A percentile compares a stretch with the other conserved stretches of the same genome.
Evolutionary conservation across 2,888 invertebrate species (phyloP).

Genomic region (Agriotes lineatus): DNA sequence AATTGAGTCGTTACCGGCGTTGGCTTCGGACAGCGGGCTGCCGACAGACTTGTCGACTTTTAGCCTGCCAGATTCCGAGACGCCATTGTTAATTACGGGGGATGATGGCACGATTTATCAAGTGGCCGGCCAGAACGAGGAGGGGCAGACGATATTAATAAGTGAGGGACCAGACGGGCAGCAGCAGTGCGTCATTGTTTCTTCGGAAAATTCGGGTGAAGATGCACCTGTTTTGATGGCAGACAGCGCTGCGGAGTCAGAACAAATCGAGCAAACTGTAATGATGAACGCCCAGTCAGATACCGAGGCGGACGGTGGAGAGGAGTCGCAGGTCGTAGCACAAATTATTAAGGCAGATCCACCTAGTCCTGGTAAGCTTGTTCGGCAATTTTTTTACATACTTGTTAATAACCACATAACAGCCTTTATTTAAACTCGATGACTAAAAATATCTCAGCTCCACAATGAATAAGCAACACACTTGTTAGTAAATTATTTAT

Average conservation of each 20-base stretch:
- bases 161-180: constrained; percentile 82
- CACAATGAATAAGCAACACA: too few relatives aligned
- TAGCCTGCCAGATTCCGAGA: constrained; percentile 63
- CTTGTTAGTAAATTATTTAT: too few relatives aligned
- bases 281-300: constrained; percentile 27
- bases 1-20: constrained; percentile 32
- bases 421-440: too few relatives aligned
- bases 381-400: too few relatives aligned
- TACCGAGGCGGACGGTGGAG: constrained; percentile 61
- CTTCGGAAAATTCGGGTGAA: constrained; percentile 71
- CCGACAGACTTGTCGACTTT: constrained; percentile 43
- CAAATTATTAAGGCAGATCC: constrained; percentile 88
- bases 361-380: constrained; percentile 80
- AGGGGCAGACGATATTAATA: constrained; percentile 81
- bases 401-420: too few relatives aligned
- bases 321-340: constrained; percentile 81
- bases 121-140: constrained; percentile 80
- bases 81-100: constrained; percentile 83
- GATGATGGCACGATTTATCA: constrained; percentile 87
- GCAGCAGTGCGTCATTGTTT: constrained; percentile 77
- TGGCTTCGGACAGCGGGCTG: constrained; percentile 32
- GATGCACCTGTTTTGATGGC: constrained; percentile 68
- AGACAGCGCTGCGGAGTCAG: constrained; percentile 53
- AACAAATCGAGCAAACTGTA: constrained; percentile 48
- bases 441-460: too few relatives aligned